Evolutionary conservation across 1,140 invertebrate species (phyloP).

Genomic region (Plodia interpunctella): DNA sequence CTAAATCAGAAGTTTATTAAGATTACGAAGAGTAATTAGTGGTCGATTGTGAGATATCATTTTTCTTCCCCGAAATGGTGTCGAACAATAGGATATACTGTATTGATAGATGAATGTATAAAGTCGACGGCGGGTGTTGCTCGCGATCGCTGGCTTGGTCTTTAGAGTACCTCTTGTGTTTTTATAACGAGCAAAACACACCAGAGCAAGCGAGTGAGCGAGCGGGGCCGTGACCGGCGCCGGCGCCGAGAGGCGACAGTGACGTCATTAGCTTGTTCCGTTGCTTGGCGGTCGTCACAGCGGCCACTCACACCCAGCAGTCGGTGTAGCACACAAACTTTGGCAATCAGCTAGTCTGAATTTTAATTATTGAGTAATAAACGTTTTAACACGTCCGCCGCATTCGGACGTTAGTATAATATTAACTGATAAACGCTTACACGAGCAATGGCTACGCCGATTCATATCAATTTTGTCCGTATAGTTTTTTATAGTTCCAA

Average conservation of each 20-base stretch:
- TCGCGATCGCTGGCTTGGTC: conserved; percentile 1
- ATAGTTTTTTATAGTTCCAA: conserved; percentile 73
- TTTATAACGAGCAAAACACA: not conserved
- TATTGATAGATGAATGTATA: conserved; percentile 17
- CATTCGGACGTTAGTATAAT: conserved; percentile 58
- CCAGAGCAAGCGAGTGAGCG: conserved; percentile 15
- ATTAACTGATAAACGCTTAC: conserved; percentile 66
- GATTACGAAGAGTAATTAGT: conserved; percentile 37
- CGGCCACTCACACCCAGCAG: conserved; percentile 29
- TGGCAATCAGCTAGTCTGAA: conserved; percentile 24
- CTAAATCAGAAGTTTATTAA: conserved; percentile 48
- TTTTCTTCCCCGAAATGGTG: conserved; percentile 68
- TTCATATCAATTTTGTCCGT: conserved; percentile 76
- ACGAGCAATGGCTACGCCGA: conserved; percentile 68
- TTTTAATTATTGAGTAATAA: conserved; percentile 26
- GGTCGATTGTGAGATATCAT: conserved; percentile 58
- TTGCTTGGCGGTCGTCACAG: conserved; percentile 39
- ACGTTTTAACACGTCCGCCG: conserved; percentile 46
- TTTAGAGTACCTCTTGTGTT: not conserved
- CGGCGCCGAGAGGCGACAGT: conserved; percentile 36
- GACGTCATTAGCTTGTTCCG: conserved; percentile 42
- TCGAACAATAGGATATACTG: conserved; percentile 39
- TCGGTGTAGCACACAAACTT: conserved; percentile 49
- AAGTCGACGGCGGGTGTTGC: not conserved
- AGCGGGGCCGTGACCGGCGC: conserved; percentile 22